These are phyloP conservation scores for Thalassarche chlororhynchos DNA, from an alignment of 2,113 vertebrate species.

Conservation along the genomic window DNA sequence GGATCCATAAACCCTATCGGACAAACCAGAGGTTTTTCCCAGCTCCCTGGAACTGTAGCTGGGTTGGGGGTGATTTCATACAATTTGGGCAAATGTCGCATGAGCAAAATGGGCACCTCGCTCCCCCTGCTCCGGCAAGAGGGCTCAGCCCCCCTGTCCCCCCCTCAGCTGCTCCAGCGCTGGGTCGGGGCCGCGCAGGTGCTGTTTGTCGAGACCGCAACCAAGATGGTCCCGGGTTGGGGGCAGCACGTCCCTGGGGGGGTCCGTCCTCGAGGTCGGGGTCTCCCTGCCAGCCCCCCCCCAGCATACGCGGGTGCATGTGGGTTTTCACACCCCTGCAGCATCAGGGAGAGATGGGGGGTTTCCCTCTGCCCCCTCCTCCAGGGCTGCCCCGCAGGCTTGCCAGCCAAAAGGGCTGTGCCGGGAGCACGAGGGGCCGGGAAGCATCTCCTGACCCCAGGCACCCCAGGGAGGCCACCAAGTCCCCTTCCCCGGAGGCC, in stretches of 20 bases:
- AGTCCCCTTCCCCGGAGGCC: not conserved
- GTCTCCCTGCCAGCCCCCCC: not conserved
- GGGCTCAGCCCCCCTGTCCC: too few species aligned
- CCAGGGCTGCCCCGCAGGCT: not conserved
- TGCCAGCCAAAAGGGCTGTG: fast-evolving
- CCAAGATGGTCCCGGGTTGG: not conserved
- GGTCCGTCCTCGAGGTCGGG: fast-evolving
- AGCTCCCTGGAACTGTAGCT: fast-evolving
- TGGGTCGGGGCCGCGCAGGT: not conserved
- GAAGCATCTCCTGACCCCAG: fast-evolving
- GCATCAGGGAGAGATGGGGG: fast-evolving
- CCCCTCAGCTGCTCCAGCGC: fast-evolving
- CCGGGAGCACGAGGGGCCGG: fast-evolving
- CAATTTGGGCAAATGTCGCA: not conserved
- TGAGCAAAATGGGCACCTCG: not conserved
- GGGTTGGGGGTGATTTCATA: not conserved
- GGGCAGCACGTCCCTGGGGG: fast-evolving
- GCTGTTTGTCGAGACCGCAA: not conserved
- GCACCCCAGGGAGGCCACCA: not conserved
- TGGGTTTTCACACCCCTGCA: not conserved
- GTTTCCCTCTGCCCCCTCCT: not conserved
- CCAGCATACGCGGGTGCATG: fast-evolving
- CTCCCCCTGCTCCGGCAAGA: not conserved
- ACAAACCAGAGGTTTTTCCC: fast-evolving
- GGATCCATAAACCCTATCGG: not conserved